These are phyloP conservation scores for Emydocephalus ijimae DNA, from an alignment of 2,113 vertebrate genomes.

Conservation along the genomic window DNA sequence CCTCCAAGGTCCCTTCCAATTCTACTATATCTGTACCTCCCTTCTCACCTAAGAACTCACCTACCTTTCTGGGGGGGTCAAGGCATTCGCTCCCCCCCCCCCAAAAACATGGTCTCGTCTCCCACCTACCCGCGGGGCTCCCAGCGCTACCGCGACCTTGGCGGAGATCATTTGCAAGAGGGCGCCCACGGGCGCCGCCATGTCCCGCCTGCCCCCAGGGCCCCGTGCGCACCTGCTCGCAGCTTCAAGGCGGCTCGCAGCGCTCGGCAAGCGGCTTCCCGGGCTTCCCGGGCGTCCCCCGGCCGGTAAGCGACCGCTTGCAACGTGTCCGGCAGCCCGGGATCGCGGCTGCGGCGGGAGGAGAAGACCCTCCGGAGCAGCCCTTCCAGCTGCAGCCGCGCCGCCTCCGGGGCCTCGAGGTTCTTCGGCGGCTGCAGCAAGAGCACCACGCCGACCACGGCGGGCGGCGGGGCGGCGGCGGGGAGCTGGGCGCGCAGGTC, in stretches of 20 bases:
- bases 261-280: constrained; percentile 56
- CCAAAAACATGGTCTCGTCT: too few relatives aligned
- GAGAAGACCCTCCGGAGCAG: constrained; percentile 48
- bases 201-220: too few relatives aligned
- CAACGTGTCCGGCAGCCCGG: constrained; percentile 47
- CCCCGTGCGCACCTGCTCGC: constrained; percentile 19
- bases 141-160: background rate
- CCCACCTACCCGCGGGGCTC: too few relatives aligned
- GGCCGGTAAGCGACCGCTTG: constrained; percentile 59
- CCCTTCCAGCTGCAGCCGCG: constrained; percentile 30
- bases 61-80: too few relatives aligned
- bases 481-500: constrained; percentile 60
- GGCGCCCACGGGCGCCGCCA: background rate
- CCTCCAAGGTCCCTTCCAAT: too few relatives aligned
- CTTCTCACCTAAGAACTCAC: background rate
- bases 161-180: background rate
- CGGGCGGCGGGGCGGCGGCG: background rate
- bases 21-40: background rate
- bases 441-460: constrained; percentile 44
- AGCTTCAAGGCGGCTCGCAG: constrained; percentile 57
- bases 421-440: background rate
- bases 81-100: background rate
- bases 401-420: background rate
- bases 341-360: background rate
- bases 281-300: constrained; percentile 9